Evolutionary conservation across 2,888 invertebrate species (phyloP).

Genomic region (Glyphotaelius pellucidus): DNA sequence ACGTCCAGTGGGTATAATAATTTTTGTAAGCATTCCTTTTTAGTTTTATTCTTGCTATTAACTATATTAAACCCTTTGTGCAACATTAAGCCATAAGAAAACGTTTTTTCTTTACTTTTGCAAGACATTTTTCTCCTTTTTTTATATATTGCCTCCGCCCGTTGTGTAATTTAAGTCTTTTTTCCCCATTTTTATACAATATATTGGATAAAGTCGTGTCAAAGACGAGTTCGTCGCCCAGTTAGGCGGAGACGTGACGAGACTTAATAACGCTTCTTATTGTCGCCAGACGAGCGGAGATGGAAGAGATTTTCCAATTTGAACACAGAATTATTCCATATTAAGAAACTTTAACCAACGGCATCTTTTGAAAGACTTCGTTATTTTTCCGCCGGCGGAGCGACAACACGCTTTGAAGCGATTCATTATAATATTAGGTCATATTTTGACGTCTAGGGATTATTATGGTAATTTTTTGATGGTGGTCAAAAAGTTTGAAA

Average conservation of each 20-base stretch:
- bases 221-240: constrained; percentile 35
- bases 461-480: background rate
- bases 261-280: constrained; percentile 10
- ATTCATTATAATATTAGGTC: background rate
- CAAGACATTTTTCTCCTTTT: background rate
- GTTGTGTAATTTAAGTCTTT: background rate
- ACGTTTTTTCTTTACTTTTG: background rate
- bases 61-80: too few species aligned
- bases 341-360: background rate
- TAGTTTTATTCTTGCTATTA: too few species aligned
- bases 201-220: constrained; percentile 25
- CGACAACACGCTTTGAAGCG: background rate
- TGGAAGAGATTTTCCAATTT: constrained; percentile 12
- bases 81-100: background rate
- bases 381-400: background rate
- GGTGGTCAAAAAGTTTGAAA: background rate
- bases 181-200: background rate
- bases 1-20: too few species aligned
- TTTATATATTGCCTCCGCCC: background rate
- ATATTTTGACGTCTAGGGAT: background rate
- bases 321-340: constrained; percentile 14
- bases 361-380: background rate
- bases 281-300: background rate
- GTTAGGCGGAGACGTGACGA: constrained; percentile 37
- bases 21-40: too few species aligned